Evolutionary conservation across 2,797 vertebrate species (phyloP).

Genomic region (Margarornis squamiger): DNA sequence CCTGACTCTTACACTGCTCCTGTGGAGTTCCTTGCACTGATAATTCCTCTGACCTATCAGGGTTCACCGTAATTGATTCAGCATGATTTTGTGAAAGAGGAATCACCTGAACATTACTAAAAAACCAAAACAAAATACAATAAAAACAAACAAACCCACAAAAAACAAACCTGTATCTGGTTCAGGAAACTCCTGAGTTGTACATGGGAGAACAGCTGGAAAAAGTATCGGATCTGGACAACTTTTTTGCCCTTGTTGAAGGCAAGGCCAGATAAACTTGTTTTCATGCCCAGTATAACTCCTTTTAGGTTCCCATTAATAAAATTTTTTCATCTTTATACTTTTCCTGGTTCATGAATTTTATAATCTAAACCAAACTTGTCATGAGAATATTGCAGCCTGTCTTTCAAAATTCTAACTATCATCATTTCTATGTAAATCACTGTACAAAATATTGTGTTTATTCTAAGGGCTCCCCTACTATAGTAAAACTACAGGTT

Average conservation of each 20-base stretch:
- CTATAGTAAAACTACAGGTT: neutral
- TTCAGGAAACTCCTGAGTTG: neutral
- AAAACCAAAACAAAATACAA: neutral
- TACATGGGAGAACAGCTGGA: neutral
- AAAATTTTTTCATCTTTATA: neutral
- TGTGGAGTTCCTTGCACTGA: neutral
- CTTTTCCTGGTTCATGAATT: neutral
- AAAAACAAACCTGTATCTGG: neutral
- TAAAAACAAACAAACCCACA: neutral
- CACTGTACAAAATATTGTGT: neutral
- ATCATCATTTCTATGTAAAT: neutral
- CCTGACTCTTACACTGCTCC: neutral
- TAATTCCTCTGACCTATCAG: neutral
- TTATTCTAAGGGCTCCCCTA: neutral
- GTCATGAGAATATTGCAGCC: neutral
- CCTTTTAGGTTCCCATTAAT: neutral
- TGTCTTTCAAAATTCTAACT: neutral
- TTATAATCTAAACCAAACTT: neutral
- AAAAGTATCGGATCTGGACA: neutral
- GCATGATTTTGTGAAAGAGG: neutral
- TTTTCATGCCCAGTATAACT: neutral
- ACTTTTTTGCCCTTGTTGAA: neutral
- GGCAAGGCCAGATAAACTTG: neutral
- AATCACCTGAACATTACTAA: neutral
- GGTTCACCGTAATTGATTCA: neutral